A percentile compares a stretch with the other conserved stretches of the same genome.
Conservation (phyloP, 1,140 invertebrate species). For the Phymorhynchus buccinoides region DNA sequence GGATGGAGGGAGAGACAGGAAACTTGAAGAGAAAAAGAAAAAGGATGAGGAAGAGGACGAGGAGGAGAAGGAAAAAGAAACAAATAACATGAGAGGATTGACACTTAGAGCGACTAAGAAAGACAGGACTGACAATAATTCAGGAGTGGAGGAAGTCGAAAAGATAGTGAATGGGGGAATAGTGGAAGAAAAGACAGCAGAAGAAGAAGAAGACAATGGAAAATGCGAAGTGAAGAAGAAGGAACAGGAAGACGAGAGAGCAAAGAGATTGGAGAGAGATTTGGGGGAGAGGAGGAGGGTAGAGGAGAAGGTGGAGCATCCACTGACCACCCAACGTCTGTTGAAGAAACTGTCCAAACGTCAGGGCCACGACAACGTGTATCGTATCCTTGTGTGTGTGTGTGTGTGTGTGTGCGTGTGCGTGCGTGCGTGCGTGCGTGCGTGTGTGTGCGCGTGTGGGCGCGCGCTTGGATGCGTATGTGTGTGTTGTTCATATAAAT, state of each 20-base stretch:
- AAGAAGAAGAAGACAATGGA: no score
- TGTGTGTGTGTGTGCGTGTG: neutral
- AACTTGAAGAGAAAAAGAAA: neutral
- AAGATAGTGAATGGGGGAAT: no score
- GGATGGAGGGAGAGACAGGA: neutral
- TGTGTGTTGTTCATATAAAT: neutral
- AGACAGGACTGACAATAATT: no score
- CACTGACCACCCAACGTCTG: constrained; percentile 15
- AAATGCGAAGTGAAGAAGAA: neutral
- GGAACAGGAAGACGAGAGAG: neutral
- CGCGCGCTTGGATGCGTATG: neutral
- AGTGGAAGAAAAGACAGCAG: no score
- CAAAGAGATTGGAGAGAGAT: neutral
- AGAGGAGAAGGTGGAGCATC: neutral
- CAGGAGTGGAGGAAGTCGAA: no score
- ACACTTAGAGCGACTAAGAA: no score
- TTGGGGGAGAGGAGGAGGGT: neutral
- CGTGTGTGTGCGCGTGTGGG: neutral
- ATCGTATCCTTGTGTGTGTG: constrained; percentile 35
- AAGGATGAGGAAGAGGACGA: no score
- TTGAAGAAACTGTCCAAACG: constrained; percentile 27
- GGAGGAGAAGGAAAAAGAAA: no score
- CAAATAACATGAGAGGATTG: no score
- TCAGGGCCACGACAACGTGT: neutral
- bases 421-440: constrained; percentile 28